Evolutionary conservation across 2,888 invertebrate genomes (phyloP).

Genomic region (Leptinotarsa peninsularis): DNA sequence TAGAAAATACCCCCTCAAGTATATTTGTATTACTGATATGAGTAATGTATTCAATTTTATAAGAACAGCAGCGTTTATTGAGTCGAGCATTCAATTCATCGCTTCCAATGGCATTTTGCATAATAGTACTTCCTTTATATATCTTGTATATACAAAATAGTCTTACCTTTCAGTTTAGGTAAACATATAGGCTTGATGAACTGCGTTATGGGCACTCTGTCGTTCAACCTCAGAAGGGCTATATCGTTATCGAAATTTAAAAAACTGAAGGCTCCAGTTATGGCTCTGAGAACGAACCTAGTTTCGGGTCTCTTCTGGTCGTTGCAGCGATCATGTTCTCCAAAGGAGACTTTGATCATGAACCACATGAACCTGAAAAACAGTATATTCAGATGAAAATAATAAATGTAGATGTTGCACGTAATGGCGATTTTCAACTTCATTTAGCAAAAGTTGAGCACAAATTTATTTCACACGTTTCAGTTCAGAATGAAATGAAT

Average conservation of each 20-base stretch:
- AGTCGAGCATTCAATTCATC: too few species aligned
- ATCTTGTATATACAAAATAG: too few species aligned
- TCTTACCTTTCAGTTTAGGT: slow-evolving; percentile 74
- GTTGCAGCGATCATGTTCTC: slow-evolving; percentile 87
- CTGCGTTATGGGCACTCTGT: slow-evolving; percentile 82
- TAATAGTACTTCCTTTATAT: too few species aligned
- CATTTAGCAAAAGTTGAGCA: too few species aligned
- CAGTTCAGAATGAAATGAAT: too few species aligned
- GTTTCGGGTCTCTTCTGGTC: slow-evolving; percentile 80
- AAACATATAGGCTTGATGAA: slow-evolving; percentile 86
- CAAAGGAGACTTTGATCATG: slow-evolving; percentile 90
- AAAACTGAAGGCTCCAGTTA: slow-evolving; percentile 85
- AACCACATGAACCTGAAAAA: slow-evolving; percentile 88
- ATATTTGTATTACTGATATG: too few species aligned
- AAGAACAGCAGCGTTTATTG: too few species aligned
- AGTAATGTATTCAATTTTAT: too few species aligned
- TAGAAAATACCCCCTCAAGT: too few species aligned
- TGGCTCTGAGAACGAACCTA: slow-evolving; percentile 81
- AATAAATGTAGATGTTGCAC: neutral
- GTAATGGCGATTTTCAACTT: too few species aligned
- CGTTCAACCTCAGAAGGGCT: slow-evolving; percentile 83
- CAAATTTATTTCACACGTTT: too few species aligned
- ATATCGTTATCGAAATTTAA: slow-evolving; percentile 91
- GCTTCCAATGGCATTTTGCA: too few species aligned
- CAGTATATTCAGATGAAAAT: neutral